phyloP scores from a whole-genome alignment of 2,888 invertebrate species.

The Hirtodrosophila alboralis region DNA sequence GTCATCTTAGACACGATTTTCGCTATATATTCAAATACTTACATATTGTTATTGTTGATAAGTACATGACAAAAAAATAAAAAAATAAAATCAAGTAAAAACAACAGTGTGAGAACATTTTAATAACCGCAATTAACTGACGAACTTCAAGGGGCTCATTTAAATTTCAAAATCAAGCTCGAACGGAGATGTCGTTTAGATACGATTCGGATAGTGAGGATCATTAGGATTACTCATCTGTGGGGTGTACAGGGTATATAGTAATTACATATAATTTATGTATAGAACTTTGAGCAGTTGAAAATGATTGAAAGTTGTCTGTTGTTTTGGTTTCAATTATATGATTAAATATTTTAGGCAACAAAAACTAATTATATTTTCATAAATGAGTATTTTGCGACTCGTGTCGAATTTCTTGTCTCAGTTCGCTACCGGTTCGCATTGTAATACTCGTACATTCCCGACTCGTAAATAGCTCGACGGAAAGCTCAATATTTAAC shows the following conservation, averaged over 20 bases:
- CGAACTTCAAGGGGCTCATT: slow-evolving; percentile 44
- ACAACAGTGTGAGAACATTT: slow-evolving; percentile 67
- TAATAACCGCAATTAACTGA: slow-evolving; percentile 66
- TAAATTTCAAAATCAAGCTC: slow-evolving; percentile 42
- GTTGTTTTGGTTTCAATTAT: slow-evolving; percentile 17
- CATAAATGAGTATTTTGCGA: slow-evolving; percentile 12
- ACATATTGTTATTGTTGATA: slow-evolving; percentile 25
- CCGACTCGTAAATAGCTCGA: slow-evolving; percentile 14
- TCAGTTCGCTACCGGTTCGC: slow-evolving; percentile 4
- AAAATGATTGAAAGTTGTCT: slow-evolving; percentile 38
- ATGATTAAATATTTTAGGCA: slow-evolving; percentile 16
- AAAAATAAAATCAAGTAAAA: slow-evolving; percentile 28
- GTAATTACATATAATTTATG: slow-evolving; percentile 66
- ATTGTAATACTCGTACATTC: slow-evolving; percentile 7
- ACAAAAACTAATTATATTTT: slow-evolving; percentile 5
- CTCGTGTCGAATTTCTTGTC: slow-evolving; percentile 5
- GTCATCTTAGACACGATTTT: slow-evolving; percentile 63
- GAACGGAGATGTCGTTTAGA: slow-evolving; percentile 53
- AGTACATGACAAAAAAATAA: slow-evolving; percentile 6
- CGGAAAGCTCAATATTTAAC: slow-evolving; percentile 31
- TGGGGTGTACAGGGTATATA: slow-evolving; percentile 5
- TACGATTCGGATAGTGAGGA: slow-evolving; percentile 20
- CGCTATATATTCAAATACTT: slow-evolving; percentile 15
- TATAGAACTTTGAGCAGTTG: slow-evolving; percentile 48
- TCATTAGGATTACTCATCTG: slow-evolving; percentile 39